Conservation (phyloP, 2,888 invertebrate genomes). For the Biston betularia region DNA sequence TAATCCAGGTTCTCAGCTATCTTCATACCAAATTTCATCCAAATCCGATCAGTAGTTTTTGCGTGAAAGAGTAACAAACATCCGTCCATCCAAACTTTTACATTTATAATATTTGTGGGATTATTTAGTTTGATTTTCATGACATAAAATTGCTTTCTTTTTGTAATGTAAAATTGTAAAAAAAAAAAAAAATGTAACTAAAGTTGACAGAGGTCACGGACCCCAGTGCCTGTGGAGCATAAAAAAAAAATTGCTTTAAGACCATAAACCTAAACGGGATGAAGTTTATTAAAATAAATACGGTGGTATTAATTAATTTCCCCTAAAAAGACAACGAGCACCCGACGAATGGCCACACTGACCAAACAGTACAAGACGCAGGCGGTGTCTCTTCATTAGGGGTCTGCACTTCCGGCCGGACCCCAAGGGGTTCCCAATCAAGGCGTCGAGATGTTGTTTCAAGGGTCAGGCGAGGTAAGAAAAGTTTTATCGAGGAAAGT, state of each 20-base stretch:
- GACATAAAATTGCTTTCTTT: no score
- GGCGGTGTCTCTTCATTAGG: conserved; percentile 81
- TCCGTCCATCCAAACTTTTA: no score
- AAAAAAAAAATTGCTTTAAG: neutral
- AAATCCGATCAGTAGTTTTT: no score
- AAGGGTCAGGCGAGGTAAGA: conserved; percentile 1
- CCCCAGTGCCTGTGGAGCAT: no score
- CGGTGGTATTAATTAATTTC: conserved; percentile 11
- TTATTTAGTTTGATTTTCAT: no score
- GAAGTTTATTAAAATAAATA: neutral
- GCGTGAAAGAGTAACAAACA: no score
- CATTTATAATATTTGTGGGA: no score
- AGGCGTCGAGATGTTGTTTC: conserved; percentile 48
- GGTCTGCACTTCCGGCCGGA: conserved; percentile 73
- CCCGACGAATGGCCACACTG: conserved; percentile 60
- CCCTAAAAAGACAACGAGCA: conserved; percentile 8
- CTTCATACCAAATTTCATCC: no score
- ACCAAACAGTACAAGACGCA: conserved; percentile 26
- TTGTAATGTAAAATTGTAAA: neutral
- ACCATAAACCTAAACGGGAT: neutral
- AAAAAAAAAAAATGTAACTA: no score
- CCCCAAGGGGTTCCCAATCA: conserved; percentile 77
- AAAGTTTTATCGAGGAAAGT: conserved; percentile 4
- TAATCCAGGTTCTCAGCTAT: no score
- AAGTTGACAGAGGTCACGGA: no score